Evolutionary conservation across 2,888 invertebrate genomes (phyloP).

Genomic region (Parthenolecanium corni): DNA sequence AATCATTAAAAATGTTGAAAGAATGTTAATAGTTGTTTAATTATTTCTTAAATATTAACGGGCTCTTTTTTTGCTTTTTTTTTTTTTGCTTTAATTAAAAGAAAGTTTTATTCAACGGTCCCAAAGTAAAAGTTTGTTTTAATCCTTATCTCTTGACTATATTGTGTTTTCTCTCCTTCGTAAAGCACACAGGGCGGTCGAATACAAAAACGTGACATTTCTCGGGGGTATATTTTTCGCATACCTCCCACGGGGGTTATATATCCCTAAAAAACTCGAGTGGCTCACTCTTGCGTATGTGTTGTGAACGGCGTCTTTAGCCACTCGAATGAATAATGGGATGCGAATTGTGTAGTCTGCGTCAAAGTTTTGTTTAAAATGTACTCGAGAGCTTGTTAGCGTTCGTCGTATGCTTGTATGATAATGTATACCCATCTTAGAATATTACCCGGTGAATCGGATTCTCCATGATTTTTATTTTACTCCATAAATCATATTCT

Average conservation of each 20-base stretch:
- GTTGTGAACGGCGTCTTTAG: conserved; percentile 3
- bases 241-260: conserved; percentile 23
- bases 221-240: conserved; percentile 26
- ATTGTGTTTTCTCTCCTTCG: conserved; percentile 5
- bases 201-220: conserved; percentile 24
- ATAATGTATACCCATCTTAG: too few species aligned
- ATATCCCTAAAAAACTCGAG: conserved; percentile 7
- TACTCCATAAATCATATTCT: too few species aligned
- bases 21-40: conserved; percentile 16
- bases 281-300: conserved; percentile 14
- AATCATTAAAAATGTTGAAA: not conserved
- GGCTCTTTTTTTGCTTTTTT: not conserved
- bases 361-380: conserved; percentile 6
- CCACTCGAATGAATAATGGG: conserved; percentile 26
- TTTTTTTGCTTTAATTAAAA: not conserved
- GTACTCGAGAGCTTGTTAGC: conserved; percentile 24
- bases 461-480: too few species aligned
- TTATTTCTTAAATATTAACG: conserved; percentile 26
- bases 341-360: conserved; percentile 22
- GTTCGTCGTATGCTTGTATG: too few species aligned
- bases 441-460: too few species aligned
- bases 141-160: not conserved
- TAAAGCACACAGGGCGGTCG: conserved; percentile 16
- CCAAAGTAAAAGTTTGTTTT: not conserved
- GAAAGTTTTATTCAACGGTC: not conserved